Evolutionary conservation across 2,113 vertebrate genomes (phyloP), one percentile per base, ranked within the genome.

Genomic region (Pteruthius melanotis): DNA sequence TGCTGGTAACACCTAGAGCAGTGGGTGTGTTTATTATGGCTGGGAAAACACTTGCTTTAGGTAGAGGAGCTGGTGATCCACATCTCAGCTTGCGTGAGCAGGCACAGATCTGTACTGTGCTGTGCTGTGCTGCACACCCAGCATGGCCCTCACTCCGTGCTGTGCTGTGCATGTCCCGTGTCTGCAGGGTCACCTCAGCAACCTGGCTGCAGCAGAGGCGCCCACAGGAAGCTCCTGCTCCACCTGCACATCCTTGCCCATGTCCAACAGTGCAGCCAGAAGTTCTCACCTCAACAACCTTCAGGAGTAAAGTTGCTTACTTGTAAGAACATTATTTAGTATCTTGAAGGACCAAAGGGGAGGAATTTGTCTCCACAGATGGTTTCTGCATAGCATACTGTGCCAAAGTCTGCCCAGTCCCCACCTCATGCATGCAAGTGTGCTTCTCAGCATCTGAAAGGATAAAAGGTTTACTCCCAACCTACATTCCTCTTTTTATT

Each of bases 11-110:
- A 50, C 49, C n/a, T 37, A 15, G 19, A 17, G 30, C 53, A 52
- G n/a, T 60, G 28, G 39, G 20, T 3, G 2, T 53, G 12, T 28
- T 75, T n/a, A 42, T 27, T 23, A 39, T 23, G 47, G 37, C 47
- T 19, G 49, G n/a, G 49, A 45, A 50, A 21, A 3, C 12, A 49
- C 39, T 19, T 63, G 4, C 77, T 39, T 45, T 13, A 39, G 4
- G 7, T 1, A 45, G 77, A 52, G 42, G 18, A 54, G 42, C 28
- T 50, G 45, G 15, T 66, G 53, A 71, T 54, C 16, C 31, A 39
- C 31, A 31, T 16, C 0, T 0, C 44, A 42, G 15, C 22, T 47
- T 3, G 2, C 2, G 1, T n/a, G 37, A 74, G 42, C 35, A 61
- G 53, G 33, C 2, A 4, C 12, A 45, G 66, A 35, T 60, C 57